These are phyloP conservation scores for Drosophila histrio DNA, from an alignment of 2,888 invertebrate species.

Conservation along the genomic window DNA sequence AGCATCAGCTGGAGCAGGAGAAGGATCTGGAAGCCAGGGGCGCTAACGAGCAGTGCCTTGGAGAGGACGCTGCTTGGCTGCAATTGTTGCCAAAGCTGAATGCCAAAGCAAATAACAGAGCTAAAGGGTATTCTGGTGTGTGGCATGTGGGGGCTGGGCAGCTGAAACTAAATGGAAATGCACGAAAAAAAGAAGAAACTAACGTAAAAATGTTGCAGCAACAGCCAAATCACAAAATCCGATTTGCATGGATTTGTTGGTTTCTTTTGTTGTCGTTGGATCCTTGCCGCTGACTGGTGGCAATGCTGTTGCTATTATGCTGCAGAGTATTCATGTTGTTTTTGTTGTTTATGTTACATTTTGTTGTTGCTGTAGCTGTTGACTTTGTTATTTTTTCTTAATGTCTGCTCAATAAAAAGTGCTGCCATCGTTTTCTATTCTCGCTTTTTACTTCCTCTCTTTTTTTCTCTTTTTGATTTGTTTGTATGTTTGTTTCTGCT, in stretches of 20 bases:
- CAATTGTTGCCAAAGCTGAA: conserved; percentile 79
- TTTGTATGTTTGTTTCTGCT: conserved; percentile 71
- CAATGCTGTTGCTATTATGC: conserved; percentile 62
- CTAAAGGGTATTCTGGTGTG: background rate
- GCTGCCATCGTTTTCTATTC: conserved; percentile 51
- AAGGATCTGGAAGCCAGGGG: conserved; percentile 40
- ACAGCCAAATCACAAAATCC: conserved; percentile 81
- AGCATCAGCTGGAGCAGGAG: conserved; percentile 16
- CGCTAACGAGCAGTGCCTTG: conserved; percentile 80
- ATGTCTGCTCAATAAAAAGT: conserved; percentile 80
- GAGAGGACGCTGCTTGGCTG: conserved; percentile 66
- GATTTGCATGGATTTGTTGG: conserved; percentile 83
- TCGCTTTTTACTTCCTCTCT: conserved; percentile 20
- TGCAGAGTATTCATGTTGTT: conserved; percentile 43
- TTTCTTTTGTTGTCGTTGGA: conserved; percentile 72
- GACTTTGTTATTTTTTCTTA: conserved; percentile 80
- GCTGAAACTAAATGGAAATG: conserved; percentile 75
- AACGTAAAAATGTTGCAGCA: conserved; percentile 36
- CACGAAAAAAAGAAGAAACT: conserved; percentile 38
- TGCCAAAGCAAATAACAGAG: conserved; percentile 78
- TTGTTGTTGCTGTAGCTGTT: conserved; percentile 56
- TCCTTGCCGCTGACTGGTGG: conserved; percentile 62
- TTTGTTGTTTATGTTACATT: conserved; percentile 28
- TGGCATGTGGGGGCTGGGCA: conserved; percentile 41
- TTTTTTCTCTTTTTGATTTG: conserved; percentile 54